phyloP scores from a whole-genome alignment of 2,113 vertebrate genomes.

The Osmerus mordax region DNA sequence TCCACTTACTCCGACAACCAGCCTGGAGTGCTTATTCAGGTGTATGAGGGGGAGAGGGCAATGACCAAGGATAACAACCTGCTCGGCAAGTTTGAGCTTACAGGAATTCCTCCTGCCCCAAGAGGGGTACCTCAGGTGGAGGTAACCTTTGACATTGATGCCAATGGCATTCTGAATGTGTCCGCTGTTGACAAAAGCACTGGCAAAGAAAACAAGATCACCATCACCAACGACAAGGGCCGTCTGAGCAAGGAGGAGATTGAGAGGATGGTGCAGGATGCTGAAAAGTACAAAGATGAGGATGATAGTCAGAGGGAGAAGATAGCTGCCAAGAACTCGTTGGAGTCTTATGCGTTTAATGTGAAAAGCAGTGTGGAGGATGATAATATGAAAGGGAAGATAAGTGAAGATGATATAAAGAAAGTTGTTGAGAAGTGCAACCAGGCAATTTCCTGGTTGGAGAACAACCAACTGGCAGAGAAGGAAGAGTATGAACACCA shows the following conservation, averaged over 20 bases:
- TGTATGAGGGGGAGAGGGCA: slow-evolving; percentile 65
- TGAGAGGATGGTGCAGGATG: slow-evolving; percentile 63
- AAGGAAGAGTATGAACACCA: slow-evolving; percentile 64
- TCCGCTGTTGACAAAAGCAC: slow-evolving; percentile 61
- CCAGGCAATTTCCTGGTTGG: slow-evolving; percentile 61
- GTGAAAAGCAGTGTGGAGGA: slow-evolving; percentile 65
- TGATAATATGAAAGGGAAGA: slow-evolving; percentile 57
- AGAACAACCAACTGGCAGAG: slow-evolving; percentile 67
- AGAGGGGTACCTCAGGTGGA: slow-evolving; percentile 57
- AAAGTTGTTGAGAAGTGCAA: slow-evolving; percentile 62
- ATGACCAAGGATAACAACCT: slow-evolving; percentile 72
- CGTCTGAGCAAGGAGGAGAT: slow-evolving; percentile 67
- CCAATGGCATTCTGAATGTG: slow-evolving; percentile 66
- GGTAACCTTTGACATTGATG: slow-evolving; percentile 63
- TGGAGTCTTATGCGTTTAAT: slow-evolving; percentile 64
- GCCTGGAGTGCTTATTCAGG: slow-evolving; percentile 62
- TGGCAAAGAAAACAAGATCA: slow-evolving; percentile 68
- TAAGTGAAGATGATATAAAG: slow-evolving; percentile 60
- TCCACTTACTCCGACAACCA: slow-evolving; percentile 67
- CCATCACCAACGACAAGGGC: slow-evolving; percentile 67
- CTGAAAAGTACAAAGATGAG: slow-evolving; percentile 63
- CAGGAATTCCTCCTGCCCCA: slow-evolving; percentile 59
- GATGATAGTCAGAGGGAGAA: slow-evolving; percentile 63
- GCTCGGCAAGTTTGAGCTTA: slow-evolving; percentile 67
- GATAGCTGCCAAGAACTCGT: slow-evolving; percentile 52